Evolutionary conservation across 2,113 vertebrate genomes (phyloP), one percentile per base, ranked within the genome.

Genomic region (Anthoscopus minutus): DNA sequence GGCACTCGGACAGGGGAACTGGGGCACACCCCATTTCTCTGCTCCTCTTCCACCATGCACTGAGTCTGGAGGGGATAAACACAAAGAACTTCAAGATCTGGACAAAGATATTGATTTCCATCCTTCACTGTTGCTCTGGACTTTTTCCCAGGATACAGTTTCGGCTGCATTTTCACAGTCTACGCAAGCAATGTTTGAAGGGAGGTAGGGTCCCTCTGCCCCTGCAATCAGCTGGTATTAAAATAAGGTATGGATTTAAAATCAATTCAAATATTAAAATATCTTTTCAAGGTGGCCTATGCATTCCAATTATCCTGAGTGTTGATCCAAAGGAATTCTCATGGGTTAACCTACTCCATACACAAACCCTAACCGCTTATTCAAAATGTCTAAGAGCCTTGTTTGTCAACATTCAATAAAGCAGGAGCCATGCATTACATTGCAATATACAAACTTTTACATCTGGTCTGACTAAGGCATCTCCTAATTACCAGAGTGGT

Each of bases 21-120:
- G 67, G 98, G 99, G 97, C 98, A 98, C 67, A 98, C 97, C 12
- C 98, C 98, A 13, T 98, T 98, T 58, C 96, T 97, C 90, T 99
- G 99, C 50, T 99, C 99, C 93, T 98, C 98, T 93, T 99, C 99
- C 96, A 98, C 97, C 96, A 98, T 97, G 73, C 98, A 98, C 97
- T 99, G 98, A 54, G 97, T 98, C 98, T 98, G 97, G 47, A 87
- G 50, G 27, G 70, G 37, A 48, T 22, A 89, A 89, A 76, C 58
- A 72, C 22, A 94, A 57, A 81, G 15, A 96, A 71, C 9, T 22
- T 88, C 40, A 91, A 80, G 44, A 40, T 54, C 33, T 61, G 56
- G 40, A 30, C 62, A 48, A 50, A 71, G 42, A 40, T 22, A 11
- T 11, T 25, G 28, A 38, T 25, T 84, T 80, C 42, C 27, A 83